phyloP scores from a whole-genome alignment of 2,797 vertebrate genomes.

The Apogon talboti region DNA sequence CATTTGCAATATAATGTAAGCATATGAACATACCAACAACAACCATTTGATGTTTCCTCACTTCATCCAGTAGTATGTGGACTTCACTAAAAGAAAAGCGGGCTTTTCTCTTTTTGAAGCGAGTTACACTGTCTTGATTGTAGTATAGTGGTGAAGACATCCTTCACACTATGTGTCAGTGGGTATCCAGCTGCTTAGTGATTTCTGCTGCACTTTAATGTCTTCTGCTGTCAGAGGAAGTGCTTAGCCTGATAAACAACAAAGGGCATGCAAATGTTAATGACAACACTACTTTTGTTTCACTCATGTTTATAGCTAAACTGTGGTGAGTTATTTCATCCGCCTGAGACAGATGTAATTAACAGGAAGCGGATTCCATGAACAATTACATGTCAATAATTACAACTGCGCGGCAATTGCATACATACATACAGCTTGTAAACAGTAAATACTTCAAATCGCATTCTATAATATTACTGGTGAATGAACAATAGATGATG shows the following conservation, averaged over 20 bases:
- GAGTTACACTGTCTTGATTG: slow-evolving; percentile 74
- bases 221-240: slow-evolving; percentile 24
- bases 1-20: background rate
- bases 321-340: background rate
- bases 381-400: too few relatives aligned
- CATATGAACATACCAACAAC: slow-evolving; percentile 81
- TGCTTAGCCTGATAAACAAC: slow-evolving; percentile 12
- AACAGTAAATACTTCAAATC: background rate
- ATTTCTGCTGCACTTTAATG: slow-evolving; percentile 16
- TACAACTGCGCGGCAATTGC: too few relatives aligned
- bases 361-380: background rate
- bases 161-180: slow-evolving; percentile 55
- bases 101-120: slow-evolving; percentile 86
- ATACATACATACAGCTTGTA: too few relatives aligned
- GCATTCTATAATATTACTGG: too few relatives aligned
- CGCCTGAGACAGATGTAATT: too few relatives aligned
- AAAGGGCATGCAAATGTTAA: background rate
- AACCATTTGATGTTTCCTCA: slow-evolving; percentile 82
- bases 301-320: accelerated
- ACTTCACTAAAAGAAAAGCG: slow-evolving; percentile 86
- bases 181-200: slow-evolving; percentile 30
- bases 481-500: slow-evolving; percentile 69
- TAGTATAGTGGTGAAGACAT: slow-evolving; percentile 78
- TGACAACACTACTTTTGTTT: background rate
- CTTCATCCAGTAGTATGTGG: slow-evolving; percentile 86